These are phyloP conservation scores for Blastobasis adustella DNA, from an alignment of 2,888 invertebrate species.

Conservation along the genomic window DNA sequence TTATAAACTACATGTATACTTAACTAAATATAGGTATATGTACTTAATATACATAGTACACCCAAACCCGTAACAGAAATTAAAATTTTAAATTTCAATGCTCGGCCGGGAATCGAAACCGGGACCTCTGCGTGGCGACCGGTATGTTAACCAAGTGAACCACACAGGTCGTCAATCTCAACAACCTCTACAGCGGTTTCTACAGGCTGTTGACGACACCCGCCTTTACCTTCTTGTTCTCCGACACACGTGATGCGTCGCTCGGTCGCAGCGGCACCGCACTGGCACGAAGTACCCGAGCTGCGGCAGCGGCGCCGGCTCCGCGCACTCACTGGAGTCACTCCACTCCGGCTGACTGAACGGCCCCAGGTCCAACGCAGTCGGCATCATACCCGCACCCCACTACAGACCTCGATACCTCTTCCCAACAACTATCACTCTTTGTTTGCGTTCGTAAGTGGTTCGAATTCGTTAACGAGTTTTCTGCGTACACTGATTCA, in stretches of 20 bases:
- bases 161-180: no score
- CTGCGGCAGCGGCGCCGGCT: constrained; percentile 64
- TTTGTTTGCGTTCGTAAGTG: neutral
- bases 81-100: no score
- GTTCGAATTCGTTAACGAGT: neutral
- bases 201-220: no score
- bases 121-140: no score
- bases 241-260: constrained; percentile 59
- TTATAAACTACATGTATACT: no score
- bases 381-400: constrained; percentile 37
- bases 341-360: constrained; percentile 70
- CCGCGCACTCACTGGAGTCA: constrained; percentile 59
- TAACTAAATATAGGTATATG: no score
- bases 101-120: no score
- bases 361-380: constrained; percentile 48
- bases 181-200: no score
- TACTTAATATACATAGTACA: no score
- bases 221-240: constrained; percentile 57
- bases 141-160: no score
- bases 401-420: neutral
- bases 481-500: neutral
- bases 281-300: constrained; percentile 77
- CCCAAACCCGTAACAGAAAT: no score
- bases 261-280: constrained; percentile 58
- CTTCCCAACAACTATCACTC: neutral